These are phyloP conservation scores for Hermodice carunculata DNA, from an alignment of 2,888 invertebrate genomes.

Conservation along the genomic window DNA sequence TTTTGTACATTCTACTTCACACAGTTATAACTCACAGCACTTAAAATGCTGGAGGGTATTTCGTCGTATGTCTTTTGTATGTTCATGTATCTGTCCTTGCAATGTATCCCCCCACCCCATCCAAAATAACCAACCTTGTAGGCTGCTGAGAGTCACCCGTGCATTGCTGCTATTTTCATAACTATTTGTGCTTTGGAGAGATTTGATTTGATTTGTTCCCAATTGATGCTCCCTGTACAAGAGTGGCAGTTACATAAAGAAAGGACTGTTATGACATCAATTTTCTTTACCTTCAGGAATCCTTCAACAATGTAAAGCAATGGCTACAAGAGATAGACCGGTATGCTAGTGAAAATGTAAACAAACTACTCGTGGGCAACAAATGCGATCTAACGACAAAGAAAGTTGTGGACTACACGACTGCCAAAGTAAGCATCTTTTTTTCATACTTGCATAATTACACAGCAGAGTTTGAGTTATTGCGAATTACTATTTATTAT, in stretches of 20 bases:
- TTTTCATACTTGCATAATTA: neutral
- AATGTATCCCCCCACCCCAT: too few relatives aligned
- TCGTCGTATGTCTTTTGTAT: too few relatives aligned
- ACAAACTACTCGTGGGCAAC: slow-evolving; percentile 99
- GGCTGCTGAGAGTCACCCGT: too few relatives aligned
- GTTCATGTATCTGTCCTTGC: too few relatives aligned
- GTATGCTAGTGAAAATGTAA: slow-evolving; percentile 99
- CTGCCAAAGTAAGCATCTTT: slow-evolving; percentile 86
- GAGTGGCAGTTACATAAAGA: too few relatives aligned
- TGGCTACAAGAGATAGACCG: slow-evolving; percentile 99
- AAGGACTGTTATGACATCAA: too few relatives aligned
- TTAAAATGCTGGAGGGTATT: too few relatives aligned
- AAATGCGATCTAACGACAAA: slow-evolving; percentile 98
- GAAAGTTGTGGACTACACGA: slow-evolving; percentile 97
- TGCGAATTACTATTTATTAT: neutral
- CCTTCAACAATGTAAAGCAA: slow-evolving; percentile 99
- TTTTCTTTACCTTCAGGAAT: slow-evolving; percentile 75
- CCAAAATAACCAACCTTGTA: too few relatives aligned
- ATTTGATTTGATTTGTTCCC: neutral
- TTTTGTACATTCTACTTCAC: too few relatives aligned
- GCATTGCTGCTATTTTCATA: neutral
- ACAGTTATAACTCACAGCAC: too few relatives aligned
- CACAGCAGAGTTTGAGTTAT: neutral
- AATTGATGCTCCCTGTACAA: neutral
- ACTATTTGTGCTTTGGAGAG: neutral